Percentiles rank a stretch among this genome's conserved stretches.
These are phyloP conservation scores for Onthophagus sagittarius DNA, from an alignment of 2,888 invertebrate genomes.

Conservation along the genomic window DNA sequence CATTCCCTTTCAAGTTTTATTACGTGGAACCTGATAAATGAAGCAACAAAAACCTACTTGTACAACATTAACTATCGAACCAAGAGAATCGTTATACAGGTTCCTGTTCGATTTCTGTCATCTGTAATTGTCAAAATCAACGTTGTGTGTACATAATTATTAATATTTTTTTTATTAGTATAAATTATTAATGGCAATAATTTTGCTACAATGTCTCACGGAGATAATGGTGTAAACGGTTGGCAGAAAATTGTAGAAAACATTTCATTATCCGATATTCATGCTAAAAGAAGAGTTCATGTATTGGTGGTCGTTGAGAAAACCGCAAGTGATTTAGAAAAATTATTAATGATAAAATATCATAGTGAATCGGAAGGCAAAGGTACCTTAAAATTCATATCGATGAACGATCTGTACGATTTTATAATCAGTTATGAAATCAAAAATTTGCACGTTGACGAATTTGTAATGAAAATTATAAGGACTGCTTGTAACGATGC, in stretches of 20 bases:
- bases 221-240: neutral
- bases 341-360: constrained; percentile 17
- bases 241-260: constrained; percentile 17
- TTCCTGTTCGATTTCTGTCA: neutral
- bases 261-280: constrained; percentile 11
- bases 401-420: constrained; percentile 18
- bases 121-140: neutral
- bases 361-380: constrained; percentile 13
- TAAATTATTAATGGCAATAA: too few species aligned
- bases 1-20: neutral
- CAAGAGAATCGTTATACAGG: neutral
- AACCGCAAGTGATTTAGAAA: constrained; percentile 16
- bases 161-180: too few species aligned
- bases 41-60: neutral
- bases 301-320: constrained; percentile 17
- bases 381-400: constrained; percentile 17
- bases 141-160: neutral
- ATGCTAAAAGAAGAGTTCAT: constrained; percentile 13
- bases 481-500: constrained; percentile 17
- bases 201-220: neutral
- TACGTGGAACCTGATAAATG: neutral
- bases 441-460: constrained; percentile 16
- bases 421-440: constrained; percentile 21
- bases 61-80: neutral
- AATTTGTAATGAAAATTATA: constrained; percentile 10